These are phyloP conservation scores for Diplodus puntazzo DNA, from an alignment of 2,797 vertebrate species.

Conservation along the genomic window DNA sequence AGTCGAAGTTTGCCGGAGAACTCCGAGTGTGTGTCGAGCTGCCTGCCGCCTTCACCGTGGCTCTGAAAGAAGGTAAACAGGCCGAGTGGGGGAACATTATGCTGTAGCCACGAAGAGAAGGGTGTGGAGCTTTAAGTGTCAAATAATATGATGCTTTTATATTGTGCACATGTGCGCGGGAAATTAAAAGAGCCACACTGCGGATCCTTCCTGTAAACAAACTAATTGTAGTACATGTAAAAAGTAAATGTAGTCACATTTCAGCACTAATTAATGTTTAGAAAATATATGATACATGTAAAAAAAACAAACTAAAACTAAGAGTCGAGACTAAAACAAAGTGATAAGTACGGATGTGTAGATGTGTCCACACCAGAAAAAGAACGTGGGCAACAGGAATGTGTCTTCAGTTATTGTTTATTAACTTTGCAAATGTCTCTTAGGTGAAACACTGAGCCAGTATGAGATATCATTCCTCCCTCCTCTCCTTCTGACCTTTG, in stretches of 20 bases:
- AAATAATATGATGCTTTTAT: too few relatives aligned
- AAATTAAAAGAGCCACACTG: too few relatives aligned
- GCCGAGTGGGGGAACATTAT: background rate
- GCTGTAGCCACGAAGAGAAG: background rate
- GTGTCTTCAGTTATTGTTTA: background rate
- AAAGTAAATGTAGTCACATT: too few relatives aligned
- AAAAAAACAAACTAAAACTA: too few relatives aligned
- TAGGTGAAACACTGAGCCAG: constrained; percentile 73
- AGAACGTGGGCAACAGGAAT: background rate
- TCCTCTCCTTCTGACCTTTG: constrained; percentile 89
- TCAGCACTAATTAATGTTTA: too few relatives aligned
- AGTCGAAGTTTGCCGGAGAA: constrained; percentile 87
- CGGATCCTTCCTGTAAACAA: too few relatives aligned
- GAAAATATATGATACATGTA: too few relatives aligned
- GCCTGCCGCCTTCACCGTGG: constrained; percentile 85
- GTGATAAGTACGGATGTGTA: background rate
- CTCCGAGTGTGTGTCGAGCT: constrained; percentile 86
- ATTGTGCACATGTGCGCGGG: too few relatives aligned
- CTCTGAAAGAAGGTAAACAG: constrained; percentile 84
- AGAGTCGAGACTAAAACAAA: background rate
- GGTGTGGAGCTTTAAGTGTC: background rate
- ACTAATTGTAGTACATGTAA: too few relatives aligned
- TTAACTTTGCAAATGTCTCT: background rate
- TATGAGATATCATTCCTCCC: constrained; percentile 88
- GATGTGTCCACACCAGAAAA: background rate